phyloP scores from a whole-genome alignment of 2,113 vertebrate species.

The Anhinga anhinga region DNA sequence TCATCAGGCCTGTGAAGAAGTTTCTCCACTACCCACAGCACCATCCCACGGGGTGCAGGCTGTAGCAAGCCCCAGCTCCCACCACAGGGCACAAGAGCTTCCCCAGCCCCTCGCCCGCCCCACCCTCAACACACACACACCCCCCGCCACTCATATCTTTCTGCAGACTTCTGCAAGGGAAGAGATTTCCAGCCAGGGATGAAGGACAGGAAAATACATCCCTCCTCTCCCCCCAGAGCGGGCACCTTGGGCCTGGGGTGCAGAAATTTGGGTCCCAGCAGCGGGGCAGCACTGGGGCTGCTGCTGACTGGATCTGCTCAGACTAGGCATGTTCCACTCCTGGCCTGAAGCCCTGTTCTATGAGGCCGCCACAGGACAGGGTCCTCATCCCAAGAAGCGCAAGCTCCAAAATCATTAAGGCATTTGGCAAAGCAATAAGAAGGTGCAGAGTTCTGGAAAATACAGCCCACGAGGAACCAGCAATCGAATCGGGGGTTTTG shows the following conservation, averaged over 20 bases:
- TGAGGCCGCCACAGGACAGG: accelerated
- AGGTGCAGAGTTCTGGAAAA: not conserved
- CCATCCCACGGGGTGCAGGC: accelerated
- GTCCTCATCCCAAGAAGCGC: not conserved
- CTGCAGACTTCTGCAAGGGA: not conserved
- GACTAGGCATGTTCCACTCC: not conserved
- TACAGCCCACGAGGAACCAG: accelerated
- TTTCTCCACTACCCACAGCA: not conserved
- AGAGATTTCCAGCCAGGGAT: not conserved
- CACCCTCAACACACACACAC: not conserved
- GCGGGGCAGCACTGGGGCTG: not conserved
- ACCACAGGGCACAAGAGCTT: not conserved
- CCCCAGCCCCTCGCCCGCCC: not conserved
- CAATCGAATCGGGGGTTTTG: accelerated
- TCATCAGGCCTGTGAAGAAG: not conserved
- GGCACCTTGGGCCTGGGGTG: too few species aligned
- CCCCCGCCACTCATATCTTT: not conserved
- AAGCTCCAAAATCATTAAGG: not conserved
- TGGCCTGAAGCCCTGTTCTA: not conserved
- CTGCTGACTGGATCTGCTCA: accelerated
- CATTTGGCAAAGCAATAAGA: not conserved
- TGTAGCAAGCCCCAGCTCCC: not conserved
- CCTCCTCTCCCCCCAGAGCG: not conserved
- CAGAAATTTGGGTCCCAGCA: not conserved
- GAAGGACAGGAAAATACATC: not conserved